phyloP scores from a whole-genome alignment of 2,113 vertebrate genomes.

The Rhabdomys dilectus region DNA sequence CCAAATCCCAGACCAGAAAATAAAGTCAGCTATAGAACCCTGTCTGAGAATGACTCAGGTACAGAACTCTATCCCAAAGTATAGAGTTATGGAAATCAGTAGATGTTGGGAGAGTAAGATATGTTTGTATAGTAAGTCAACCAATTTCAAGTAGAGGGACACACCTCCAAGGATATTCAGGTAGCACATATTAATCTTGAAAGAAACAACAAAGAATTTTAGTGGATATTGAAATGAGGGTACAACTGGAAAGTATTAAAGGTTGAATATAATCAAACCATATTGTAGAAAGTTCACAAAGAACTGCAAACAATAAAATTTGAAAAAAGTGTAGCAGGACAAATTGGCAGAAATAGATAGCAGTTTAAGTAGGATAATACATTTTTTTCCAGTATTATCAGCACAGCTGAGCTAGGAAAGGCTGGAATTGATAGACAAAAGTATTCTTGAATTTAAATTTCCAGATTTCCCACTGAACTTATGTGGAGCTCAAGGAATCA shows the following conservation, averaged over 20 bases:
- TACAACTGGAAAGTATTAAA: background rate
- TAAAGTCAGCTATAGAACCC: background rate
- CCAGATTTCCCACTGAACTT: background rate
- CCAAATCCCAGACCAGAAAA: background rate
- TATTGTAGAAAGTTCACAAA: background rate
- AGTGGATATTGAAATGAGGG: background rate
- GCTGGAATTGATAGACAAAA: background rate
- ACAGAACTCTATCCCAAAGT: background rate
- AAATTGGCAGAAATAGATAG: too few species aligned
- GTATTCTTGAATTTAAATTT: slow-evolving; percentile 38
- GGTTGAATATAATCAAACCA: background rate
- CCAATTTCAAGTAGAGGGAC: background rate
- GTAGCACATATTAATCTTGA: background rate
- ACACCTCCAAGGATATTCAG: background rate
- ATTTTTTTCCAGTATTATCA: background rate
- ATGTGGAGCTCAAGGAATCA: background rate
- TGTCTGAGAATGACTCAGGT: too few species aligned
- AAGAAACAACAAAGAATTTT: background rate
- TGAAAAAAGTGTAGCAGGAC: background rate
- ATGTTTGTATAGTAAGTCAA: background rate
- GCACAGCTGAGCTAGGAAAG: background rate
- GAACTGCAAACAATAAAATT: background rate
- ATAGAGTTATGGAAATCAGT: background rate
- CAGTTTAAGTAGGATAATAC: background rate
- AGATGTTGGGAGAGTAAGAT: background rate